Base-by-base conservation (phyloP, 1,140 invertebrate genomes). In the Zaprionus tsacasi region DNA sequence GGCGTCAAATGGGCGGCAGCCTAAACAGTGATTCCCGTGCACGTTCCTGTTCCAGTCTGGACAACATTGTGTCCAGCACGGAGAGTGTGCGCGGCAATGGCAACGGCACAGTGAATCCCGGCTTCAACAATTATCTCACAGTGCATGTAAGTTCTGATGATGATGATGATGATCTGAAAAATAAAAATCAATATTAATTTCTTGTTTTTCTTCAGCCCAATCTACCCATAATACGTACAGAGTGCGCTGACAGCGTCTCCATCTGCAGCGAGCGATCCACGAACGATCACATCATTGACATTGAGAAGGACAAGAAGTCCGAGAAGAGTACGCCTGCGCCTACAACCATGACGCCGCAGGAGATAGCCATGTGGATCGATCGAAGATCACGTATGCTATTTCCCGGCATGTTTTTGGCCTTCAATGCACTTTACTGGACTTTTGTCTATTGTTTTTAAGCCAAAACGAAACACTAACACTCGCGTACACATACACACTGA, bases 291-390 rank as follows among this genome's bases (percentile, higher is more conserved):
- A 73, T 92, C 40, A 69, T 92, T 43, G 82, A 92, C 33, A 80
- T 92, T 45, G 91, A 92, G 7, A 87, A 86, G 65, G 77, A 78
- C 25, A 82, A 80, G 43, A 85, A 85, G 25, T 61, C 73, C 36
- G 80, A 82, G 11, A 78, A 80, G 93, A 93, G 33, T 96, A 96
- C 76, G 12, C 75, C 87, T 13, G 91, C 91, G 10, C 92, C 92
- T 48, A 96, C 96, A 30, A 96, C 96, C 17, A 97, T 97, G 96
- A 97, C 96, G 5, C 96, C 97, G 1, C 96, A 97, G 82, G 96
- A 97, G 92, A 97, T 97, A 45, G 96, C 97, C 63, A 96, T 96
- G 63, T 97, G 96, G 96, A 97, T 98, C 45, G 97, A 98, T 55
- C 60, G 91, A 55, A 94, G 96, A 5, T 96, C 96, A 15, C 94